phyloP scores from a whole-genome alignment of 2,888 invertebrate genomes.

The Dasypogon diadema region DNA sequence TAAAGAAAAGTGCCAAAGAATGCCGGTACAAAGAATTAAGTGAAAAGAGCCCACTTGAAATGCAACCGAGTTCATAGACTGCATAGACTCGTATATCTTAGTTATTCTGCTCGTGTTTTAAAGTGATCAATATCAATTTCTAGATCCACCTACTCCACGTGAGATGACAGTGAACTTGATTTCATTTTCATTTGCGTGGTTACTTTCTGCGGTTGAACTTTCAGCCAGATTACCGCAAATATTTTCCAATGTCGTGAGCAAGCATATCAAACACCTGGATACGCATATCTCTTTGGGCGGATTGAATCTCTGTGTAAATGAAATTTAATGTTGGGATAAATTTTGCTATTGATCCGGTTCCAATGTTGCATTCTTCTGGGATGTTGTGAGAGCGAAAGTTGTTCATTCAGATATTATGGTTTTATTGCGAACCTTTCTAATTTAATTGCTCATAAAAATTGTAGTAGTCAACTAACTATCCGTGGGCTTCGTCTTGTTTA shows the following conservation, averaged over 20 bases:
- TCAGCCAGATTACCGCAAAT: conserved; percentile 2
- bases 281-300: neutral
- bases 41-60: neutral
- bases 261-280: neutral
- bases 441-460: neutral
- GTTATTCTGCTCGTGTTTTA: neutral
- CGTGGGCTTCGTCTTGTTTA: neutral
- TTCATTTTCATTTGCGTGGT: conserved; percentile 37
- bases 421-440: conserved; percentile 25
- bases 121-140: neutral
- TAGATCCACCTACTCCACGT: neutral
- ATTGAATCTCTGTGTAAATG: neutral
- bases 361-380: neutral
- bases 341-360: too few relatives aligned
- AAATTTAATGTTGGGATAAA: neutral
- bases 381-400: conserved; percentile 18
- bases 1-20: neutral
- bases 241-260: neutral
- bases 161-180: conserved; percentile 39
- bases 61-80: neutral
- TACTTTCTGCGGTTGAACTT: conserved; percentile 20
- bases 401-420: neutral
- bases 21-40: neutral
- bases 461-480: neutral
- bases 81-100: neutral